Base-by-base conservation (phyloP, 1,140 invertebrate genomes). In the Ladona fulva region DNA sequence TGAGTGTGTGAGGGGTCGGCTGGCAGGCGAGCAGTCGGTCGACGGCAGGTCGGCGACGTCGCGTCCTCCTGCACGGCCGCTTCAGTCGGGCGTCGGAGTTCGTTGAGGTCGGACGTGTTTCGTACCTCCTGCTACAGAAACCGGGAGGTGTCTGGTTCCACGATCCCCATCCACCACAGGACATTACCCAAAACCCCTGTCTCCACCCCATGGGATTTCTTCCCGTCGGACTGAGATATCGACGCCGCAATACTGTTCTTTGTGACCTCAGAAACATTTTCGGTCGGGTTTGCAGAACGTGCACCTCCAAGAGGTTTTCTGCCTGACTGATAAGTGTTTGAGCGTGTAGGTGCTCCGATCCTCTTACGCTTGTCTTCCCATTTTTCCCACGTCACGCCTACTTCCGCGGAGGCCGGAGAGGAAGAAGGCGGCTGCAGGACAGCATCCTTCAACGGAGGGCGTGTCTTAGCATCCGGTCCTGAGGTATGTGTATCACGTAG, bases 11-110 rank as follows among this genome's bases (percentile, higher is more conserved):
- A 22, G 52, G 52, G n/a, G 52, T 66, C 52, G 52, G 52, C 52
- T 66, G 52, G 52, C 52, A 66, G n/a, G 52, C 52, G 52, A 66
- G 52, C 52, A 66, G 52, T 66, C 52, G 52, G 52, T 66, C 52
- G 52, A 22, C 52, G 52, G 52, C 52, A 66, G 52, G 52, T 66
- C 52, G 52, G 52, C 52, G 52, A 66, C 52, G 52, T 66, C 52
- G 52, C 52, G 52, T 66, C 16, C n/a, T 66, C 52, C 14, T 66
- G 52, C 52, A 22, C 52, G 52, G 52, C 52, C 52, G 52, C 52
- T 66, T 66, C 52, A 66, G 52, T 66, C 52, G 52, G 52, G 52
- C 52, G n/a, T 66, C 52, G 52, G 52, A 66, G 52, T 6, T 66
- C 52, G 52, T 16, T 3, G 52, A 22, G 52, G n/a, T 66, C n/a